Percentiles rank a stretch among this genome's conserved stretches.
Conservation (phyloP, 2,888 invertebrate genomes). For the Cataglyphis rosenhaueri region DNA sequence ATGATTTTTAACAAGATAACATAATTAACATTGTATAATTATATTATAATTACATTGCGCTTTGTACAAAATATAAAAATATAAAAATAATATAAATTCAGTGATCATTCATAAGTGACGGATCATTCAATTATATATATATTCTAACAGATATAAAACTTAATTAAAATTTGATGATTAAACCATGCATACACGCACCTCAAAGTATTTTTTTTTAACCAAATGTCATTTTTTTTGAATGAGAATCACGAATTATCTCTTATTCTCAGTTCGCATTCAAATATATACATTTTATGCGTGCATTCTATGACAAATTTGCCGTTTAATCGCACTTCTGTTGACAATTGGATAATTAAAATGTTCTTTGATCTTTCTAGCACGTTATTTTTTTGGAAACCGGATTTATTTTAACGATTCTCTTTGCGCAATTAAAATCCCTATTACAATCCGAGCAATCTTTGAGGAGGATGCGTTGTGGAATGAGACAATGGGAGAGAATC, state of each 20-base stretch:
- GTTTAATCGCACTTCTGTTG: slow-evolving; percentile 39
- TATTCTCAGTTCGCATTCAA: not conserved
- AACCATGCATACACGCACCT: not conserved
- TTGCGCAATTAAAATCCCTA: slow-evolving; percentile 70
- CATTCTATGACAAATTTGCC: slow-evolving; percentile 30
- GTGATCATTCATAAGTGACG: not conserved
- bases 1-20: not conserved
- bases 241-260: not conserved
- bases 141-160: not conserved
- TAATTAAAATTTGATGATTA: slow-evolving; percentile 9
- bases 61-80: no score
- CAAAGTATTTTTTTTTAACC: not conserved
- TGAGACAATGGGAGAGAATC: slow-evolving; percentile 61
- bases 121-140: slow-evolving; percentile 9
- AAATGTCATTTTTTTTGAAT: not conserved
- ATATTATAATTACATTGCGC: no score
- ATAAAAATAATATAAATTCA: not conserved
- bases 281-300: not conserved
- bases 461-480: slow-evolving; percentile 57
- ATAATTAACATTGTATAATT: no score
- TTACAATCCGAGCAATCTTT: slow-evolving; percentile 54
- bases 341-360: slow-evolving; percentile 12
- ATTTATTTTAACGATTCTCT: slow-evolving; percentile 71
- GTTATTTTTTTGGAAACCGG: slow-evolving; percentile 48
- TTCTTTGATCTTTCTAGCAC: slow-evolving; percentile 52